Conservation (phyloP, 53 echinoderm and acorn worm genomes). For the Stichopus horrens region DNA sequence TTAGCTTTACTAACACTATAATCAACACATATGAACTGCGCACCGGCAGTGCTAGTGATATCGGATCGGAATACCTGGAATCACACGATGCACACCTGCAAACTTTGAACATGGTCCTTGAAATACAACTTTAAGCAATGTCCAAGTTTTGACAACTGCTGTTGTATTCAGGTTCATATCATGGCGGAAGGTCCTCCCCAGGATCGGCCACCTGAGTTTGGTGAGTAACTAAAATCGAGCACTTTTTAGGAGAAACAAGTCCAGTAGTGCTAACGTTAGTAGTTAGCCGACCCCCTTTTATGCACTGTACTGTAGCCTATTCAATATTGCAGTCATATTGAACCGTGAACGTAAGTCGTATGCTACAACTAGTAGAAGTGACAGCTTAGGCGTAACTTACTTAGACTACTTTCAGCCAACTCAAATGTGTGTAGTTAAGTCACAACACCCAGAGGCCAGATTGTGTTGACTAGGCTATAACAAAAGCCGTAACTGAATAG, state of each 20-base stretch:
- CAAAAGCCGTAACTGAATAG: too few species aligned
- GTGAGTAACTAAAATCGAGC: background rate
- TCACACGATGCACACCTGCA: background rate
- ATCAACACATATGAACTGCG: background rate
- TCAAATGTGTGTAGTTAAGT: too few species aligned
- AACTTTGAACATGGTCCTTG: background rate
- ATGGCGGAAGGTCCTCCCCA: constrained; percentile 36
- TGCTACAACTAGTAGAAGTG: too few species aligned
- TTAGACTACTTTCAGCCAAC: too few species aligned
- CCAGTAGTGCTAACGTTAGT: too few species aligned
- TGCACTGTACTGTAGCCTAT: too few species aligned
- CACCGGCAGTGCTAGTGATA: background rate
- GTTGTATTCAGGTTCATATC: background rate
- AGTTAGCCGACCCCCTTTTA: too few species aligned
- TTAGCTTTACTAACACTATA: background rate
- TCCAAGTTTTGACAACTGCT: background rate
- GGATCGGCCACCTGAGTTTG: constrained; percentile 31
- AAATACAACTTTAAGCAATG: background rate
- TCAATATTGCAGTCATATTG: too few species aligned
- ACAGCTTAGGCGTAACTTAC: too few species aligned
- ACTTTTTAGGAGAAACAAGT: background rate
- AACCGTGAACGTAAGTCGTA: too few species aligned
- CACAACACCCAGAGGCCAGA: too few species aligned
- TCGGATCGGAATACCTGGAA: background rate
- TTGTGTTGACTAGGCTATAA: too few species aligned